phyloP scores from a whole-genome alignment of 2,888 invertebrate species.

The Lumbricus terrestris region DNA sequence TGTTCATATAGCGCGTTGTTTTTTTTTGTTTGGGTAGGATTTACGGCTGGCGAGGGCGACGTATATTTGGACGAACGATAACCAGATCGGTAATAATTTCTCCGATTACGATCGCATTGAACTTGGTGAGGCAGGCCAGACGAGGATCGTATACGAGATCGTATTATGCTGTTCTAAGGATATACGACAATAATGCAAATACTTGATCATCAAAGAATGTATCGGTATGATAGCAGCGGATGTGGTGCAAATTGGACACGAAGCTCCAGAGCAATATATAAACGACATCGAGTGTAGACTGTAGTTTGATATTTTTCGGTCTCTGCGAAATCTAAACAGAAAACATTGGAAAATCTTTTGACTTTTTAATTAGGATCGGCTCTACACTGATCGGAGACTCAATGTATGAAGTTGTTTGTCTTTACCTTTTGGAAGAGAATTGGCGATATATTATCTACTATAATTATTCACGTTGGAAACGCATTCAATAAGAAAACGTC shows the following conservation, averaged over 20 bases:
- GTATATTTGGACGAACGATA: conserved; percentile 12
- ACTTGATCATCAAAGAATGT: not conserved
- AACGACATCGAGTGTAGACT: not conserved
- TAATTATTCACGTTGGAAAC: too few relatives aligned
- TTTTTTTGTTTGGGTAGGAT: not conserved
- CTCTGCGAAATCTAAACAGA: not conserved
- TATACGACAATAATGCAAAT: not conserved
- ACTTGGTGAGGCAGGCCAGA: not conserved
- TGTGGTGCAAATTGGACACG: not conserved
- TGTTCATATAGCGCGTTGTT: not conserved
- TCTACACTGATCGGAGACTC: too few relatives aligned
- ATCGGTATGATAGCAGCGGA: not conserved
- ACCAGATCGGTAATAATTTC: not conserved
- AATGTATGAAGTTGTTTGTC: too few relatives aligned
- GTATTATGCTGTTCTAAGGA: not conserved
- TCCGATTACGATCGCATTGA: not conserved
- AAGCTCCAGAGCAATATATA: not conserved
- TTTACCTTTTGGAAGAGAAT: too few relatives aligned
- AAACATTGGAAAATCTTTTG: too few relatives aligned
- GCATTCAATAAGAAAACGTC: too few relatives aligned
- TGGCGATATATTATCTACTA: too few relatives aligned
- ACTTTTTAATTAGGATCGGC: too few relatives aligned
- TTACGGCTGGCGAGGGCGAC: not conserved
- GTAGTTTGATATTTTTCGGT: too few relatives aligned
- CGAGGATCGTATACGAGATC: not conserved